Base-by-base conservation (phyloP, 2,797 vertebrate species). In the Sparus aurata region DNA sequence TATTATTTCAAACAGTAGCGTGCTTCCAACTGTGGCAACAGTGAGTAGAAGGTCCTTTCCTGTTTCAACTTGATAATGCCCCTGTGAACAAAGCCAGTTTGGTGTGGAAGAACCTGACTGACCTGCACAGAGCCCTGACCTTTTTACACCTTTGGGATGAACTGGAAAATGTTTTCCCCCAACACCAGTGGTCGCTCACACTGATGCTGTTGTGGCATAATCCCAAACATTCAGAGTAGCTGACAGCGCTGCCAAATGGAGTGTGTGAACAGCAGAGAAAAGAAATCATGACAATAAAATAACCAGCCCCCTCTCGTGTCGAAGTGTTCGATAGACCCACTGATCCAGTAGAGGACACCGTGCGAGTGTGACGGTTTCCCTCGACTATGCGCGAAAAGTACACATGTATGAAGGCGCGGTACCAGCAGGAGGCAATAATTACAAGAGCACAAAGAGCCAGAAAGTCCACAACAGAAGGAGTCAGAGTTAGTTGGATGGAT, bases 1-100 rank as follows among this genome's bases (percentile, higher is more conserved):
- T 73, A 23, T 49, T 70, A 23, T 73, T 79, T 77, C 55, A 66
- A 20, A 57, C 17, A 77, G 34, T 25, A 22, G 0, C 4, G 5
- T 60, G 9, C 47, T 4, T 41, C 41, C 7, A 25, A n/a, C 22
- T 66, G 68, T 53, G 25, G 58, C 45, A 72, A 55, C 52, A 71
- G 52, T 61, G 49, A 22, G 5, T 22, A 23, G 12, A 65, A 61
- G 45, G 17, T 12, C 12, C 23, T 30, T 49, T n/a, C 41, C 61
- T 65, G 47, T 72, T 50, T 57, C 16, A 67, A 18, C 18, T 8
- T 25, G 7, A 38, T 25, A 15, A 3, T 18, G 49, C 10, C n/a
- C 22, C 45, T 0, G 8, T 15, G 11, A 34, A 49, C 41, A 61
- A 71, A 60, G 10, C 27, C 25, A 38, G 20, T 63, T 49, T 43